Evolutionary conservation across 2,888 invertebrate genomes (phyloP), one percentile per base, ranked within the genome.

Genomic region (Scelioninae gen. 1): DNA sequence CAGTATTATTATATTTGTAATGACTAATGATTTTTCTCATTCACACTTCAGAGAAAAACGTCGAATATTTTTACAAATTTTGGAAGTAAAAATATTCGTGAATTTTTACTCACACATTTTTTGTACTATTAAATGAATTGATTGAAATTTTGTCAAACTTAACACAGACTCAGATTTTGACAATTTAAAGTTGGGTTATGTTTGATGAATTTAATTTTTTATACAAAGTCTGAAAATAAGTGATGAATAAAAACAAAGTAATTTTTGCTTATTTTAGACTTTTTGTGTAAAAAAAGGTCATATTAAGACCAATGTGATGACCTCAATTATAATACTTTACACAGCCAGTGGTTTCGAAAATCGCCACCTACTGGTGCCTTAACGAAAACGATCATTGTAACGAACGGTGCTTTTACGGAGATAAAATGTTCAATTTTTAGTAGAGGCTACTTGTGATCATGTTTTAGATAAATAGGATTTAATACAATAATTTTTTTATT

Each of bases 1-100:
- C 78, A 82, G 82, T 82, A 82, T 82, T 82, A 82, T 76, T 76
- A 76, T 58, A 68, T 74, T 58, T 31, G 45, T 53, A 51, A 74
- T n/a, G n/a, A 23, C 60, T 53, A 72, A 15, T 71, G 71, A 38
- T 13, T 13, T 60, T 72, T 72, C 51, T 65, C 23, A n/a, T 58
- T 60, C 34, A 32, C 58, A 45, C 7, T 53, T 60, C 51, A 53
- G 53, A 8, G 47, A 23, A 23, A 23, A 23, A 23, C n/a, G 4
- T 23, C 23, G 23, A 23, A 23, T 23, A 23, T 23, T 23, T 23
- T 23, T 23, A 23, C 23, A 4, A 4, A 23, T 23, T 23, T 23
- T 23, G 4, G 4, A 23, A 23, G 23, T 23, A 23, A 23, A 23
- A 23, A 23, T 23, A 23, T 23, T 23, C 23, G 23, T 23, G 23